A percentile compares a stretch with the other conserved stretches of the same genome.
Conservation (phyloP, 2,113 vertebrate species). For the Labrus mixtus region DNA sequence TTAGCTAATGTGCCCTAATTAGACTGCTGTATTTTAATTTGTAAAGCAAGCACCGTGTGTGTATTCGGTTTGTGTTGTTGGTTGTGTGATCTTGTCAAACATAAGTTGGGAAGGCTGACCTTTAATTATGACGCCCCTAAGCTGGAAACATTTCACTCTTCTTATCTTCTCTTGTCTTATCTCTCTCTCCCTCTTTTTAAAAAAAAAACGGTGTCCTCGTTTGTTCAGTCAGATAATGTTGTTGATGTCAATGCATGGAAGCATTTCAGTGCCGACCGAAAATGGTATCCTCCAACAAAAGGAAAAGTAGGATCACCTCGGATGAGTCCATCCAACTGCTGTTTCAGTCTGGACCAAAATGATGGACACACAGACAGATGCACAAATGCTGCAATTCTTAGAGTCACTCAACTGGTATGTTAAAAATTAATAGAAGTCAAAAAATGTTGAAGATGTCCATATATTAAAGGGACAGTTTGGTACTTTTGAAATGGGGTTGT, state of each 20-base stretch:
- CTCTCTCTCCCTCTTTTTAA: not conserved
- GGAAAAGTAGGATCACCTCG: too few species aligned
- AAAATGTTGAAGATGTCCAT: not conserved
- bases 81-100: constrained; percentile 37
- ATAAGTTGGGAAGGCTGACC: constrained; percentile 30
- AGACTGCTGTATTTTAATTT: constrained; percentile 31
- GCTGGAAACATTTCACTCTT: not conserved
- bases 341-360: too few species aligned
- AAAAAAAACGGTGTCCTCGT: not conserved
- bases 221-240: too few species aligned
- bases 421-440: not conserved
- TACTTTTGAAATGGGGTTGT: too few species aligned
- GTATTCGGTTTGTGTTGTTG: not conserved
- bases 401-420: not conserved
- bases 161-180: too few species aligned
- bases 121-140: constrained; percentile 35
- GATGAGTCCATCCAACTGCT: too few species aligned
- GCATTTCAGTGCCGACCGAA: too few species aligned
- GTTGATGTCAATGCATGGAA: too few species aligned
- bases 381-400: not conserved
- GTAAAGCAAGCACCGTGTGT: constrained; percentile 15
- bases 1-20: constrained; percentile 39
- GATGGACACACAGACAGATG: too few species aligned
- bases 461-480: not conserved
- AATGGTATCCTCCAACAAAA: too few species aligned